Evolutionary conservation across 1,140 invertebrate genomes (phyloP).

Genomic region (Mylabris phalerata): DNA sequence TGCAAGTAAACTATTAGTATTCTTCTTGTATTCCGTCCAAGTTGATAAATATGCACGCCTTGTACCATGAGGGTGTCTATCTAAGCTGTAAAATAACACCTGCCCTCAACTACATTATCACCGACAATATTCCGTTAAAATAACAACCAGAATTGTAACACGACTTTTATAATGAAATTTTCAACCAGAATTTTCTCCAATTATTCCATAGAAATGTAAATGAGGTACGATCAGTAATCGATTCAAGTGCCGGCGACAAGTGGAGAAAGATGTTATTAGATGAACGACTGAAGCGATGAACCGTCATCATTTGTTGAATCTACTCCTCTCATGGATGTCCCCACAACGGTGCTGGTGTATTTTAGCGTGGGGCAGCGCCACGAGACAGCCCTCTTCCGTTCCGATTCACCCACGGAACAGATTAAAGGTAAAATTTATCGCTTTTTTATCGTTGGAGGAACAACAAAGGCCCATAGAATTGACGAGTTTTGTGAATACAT

Average conservation of each 20-base stretch:
- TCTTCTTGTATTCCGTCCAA: too few relatives aligned
- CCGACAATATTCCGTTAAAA: not conserved
- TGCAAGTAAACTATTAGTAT: too few relatives aligned
- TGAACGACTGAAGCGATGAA: slow-evolving; percentile 34
- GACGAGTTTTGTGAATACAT: not conserved
- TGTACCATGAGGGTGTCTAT: not conserved
- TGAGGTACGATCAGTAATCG: not conserved
- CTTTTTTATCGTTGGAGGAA: not conserved
- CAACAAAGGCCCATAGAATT: not conserved
- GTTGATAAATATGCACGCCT: too few relatives aligned
- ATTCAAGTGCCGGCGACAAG: not conserved
- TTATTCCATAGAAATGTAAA: too few relatives aligned
- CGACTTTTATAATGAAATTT: too few relatives aligned
- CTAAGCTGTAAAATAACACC: not conserved
- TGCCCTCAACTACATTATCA: not conserved
- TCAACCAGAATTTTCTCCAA: too few relatives aligned
- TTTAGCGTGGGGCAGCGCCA: slow-evolving; percentile 49
- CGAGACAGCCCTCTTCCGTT: slow-evolving; percentile 46
- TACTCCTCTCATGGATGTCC: slow-evolving; percentile 35
- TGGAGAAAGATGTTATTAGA: slow-evolving; percentile 1
- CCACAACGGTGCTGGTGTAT: slow-evolving; percentile 41
- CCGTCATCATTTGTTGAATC: slow-evolving; percentile 14
- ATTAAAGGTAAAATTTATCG: slow-evolving; percentile 36
- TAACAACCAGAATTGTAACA: too few relatives aligned
- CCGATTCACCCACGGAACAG: slow-evolving; percentile 41